phyloP scores from a whole-genome alignment of 2,888 invertebrate species.

The Pocota personata region DNA sequence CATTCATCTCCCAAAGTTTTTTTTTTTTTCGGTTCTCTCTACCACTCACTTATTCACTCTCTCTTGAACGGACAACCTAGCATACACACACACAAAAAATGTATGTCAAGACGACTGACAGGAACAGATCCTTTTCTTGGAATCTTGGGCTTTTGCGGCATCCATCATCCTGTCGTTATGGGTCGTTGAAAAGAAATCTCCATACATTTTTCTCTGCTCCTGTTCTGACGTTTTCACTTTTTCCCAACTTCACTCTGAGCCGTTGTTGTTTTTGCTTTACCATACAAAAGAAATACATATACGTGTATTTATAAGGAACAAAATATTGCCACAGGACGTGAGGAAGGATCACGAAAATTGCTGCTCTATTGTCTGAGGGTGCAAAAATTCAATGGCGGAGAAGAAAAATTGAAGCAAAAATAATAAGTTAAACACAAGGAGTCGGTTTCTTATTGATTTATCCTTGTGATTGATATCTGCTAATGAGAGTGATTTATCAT shows the following conservation, averaged over 20 bases:
- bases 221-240: slow-evolving; percentile 72
- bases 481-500: slow-evolving; percentile 74
- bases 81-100: slow-evolving; percentile 41
- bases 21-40: slow-evolving; percentile 2
- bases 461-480: slow-evolving; percentile 74
- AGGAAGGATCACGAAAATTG: slow-evolving; percentile 69
- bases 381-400: slow-evolving; percentile 64
- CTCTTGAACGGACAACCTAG: slow-evolving; percentile 45
- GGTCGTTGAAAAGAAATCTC: slow-evolving; percentile 74
- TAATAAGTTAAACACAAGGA: slow-evolving; percentile 73
- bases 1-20: slow-evolving; percentile 49
- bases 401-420: slow-evolving; percentile 71
- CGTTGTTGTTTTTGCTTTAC: slow-evolving; percentile 5
- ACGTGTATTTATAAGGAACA: slow-evolving; percentile 14
- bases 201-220: slow-evolving; percentile 71
- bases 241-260: slow-evolving; percentile 26
- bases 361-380: slow-evolving; percentile 66
- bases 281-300: not conserved
- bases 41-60: slow-evolving; percentile 52
- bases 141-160: slow-evolving; percentile 73
- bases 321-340: slow-evolving; percentile 63
- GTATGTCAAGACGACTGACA: slow-evolving; percentile 72
- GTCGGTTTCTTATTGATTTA: slow-evolving; percentile 74
- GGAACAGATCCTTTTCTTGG: slow-evolving; percentile 74
- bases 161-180: slow-evolving; percentile 74